Conservation (phyloP, 2,797 vertebrate genomes). For the Bradypodion pumilum region DNA sequence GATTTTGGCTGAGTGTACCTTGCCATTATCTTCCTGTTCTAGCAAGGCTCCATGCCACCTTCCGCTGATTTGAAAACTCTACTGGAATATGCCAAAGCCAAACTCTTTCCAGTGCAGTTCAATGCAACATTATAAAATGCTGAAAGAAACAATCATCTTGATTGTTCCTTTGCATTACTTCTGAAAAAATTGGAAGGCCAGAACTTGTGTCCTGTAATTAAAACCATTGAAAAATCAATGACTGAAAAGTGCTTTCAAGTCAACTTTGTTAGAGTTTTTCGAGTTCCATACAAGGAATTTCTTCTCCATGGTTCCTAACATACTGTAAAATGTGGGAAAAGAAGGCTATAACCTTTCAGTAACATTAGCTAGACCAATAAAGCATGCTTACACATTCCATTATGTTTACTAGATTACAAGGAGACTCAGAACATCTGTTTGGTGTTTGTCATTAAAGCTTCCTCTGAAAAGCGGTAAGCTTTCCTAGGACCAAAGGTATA, state of each 20-base stretch:
- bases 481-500: constrained; percentile 28
- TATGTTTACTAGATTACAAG: constrained; percentile 45
- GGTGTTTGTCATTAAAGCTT: constrained; percentile 28
- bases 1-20: not conserved
- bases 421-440: constrained; percentile 37
- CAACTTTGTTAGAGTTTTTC: not conserved
- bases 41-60: not conserved
- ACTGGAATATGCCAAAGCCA: not conserved
- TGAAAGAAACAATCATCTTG: not conserved
- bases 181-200: not conserved
- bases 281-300: not conserved
- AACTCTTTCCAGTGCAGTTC: not conserved
- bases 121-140: too few species aligned
- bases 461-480: constrained; percentile 35
- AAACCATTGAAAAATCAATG: not conserved
- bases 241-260: not conserved
- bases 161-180: not conserved
- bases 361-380: constrained; percentile 49
- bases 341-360: constrained; percentile 16
- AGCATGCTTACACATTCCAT: constrained; percentile 26
- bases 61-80: not conserved
- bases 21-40: not conserved
- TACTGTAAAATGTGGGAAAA: constrained; percentile 29
- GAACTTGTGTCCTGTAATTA: not conserved
- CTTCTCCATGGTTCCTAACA: not conserved